A percentile compares a stretch with the other conserved stretches of the same genome.
These are phyloP conservation scores for Pollicipes pollicipes DNA, from an alignment of 1,140 invertebrate genomes.

Conservation along the genomic window DNA sequence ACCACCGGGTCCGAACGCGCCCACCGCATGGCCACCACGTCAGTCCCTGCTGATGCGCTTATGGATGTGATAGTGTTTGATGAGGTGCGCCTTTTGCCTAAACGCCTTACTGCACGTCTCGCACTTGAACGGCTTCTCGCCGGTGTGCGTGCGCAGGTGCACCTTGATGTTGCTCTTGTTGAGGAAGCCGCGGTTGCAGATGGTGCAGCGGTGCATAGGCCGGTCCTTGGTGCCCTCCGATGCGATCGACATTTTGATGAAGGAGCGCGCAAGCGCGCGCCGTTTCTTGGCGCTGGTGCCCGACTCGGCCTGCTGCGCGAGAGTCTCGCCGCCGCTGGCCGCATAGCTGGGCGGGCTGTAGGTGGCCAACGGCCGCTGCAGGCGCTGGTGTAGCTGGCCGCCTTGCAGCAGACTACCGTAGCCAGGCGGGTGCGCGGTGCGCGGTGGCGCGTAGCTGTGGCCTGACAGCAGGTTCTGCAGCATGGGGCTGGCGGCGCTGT, in stretches of 20 bases:
- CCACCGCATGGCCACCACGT: slow-evolving; percentile 3
- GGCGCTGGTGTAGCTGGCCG: slow-evolving; percentile 15
- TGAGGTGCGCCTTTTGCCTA: slow-evolving; percentile 71
- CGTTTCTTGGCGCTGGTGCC: slow-evolving; percentile 16
- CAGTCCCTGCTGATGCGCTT: slow-evolving; percentile 42
- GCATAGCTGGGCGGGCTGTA: slow-evolving; percentile 14
- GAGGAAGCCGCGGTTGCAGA: slow-evolving; percentile 73
- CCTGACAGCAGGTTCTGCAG: slow-evolving; percentile 16
- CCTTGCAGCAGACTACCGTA: slow-evolving; percentile 16
- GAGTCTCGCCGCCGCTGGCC: slow-evolving; percentile 12
- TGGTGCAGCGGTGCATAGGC: slow-evolving; percentile 70
- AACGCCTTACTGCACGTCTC: slow-evolving; percentile 84
- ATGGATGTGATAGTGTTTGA: slow-evolving; percentile 85
- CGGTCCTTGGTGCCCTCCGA: slow-evolving; percentile 46
- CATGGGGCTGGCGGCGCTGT: slow-evolving; percentile 15
- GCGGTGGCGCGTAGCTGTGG: slow-evolving; percentile 13
- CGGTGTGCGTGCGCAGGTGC: slow-evolving; percentile 78
- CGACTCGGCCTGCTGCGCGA: slow-evolving; percentile 13
- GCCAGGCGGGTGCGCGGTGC: slow-evolving; percentile 9
- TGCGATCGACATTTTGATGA: background rate
- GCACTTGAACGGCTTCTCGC: slow-evolving; percentile 84
- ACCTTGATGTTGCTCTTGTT: slow-evolving; percentile 90
- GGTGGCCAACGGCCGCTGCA: slow-evolving; percentile 14
- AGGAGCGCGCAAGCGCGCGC: slow-evolving; percentile 19
- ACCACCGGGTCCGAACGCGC: too few species aligned